These are phyloP conservation scores for Pterophyllum scalare DNA, from an alignment of 2,113 vertebrate genomes.

Conservation along the genomic window DNA sequence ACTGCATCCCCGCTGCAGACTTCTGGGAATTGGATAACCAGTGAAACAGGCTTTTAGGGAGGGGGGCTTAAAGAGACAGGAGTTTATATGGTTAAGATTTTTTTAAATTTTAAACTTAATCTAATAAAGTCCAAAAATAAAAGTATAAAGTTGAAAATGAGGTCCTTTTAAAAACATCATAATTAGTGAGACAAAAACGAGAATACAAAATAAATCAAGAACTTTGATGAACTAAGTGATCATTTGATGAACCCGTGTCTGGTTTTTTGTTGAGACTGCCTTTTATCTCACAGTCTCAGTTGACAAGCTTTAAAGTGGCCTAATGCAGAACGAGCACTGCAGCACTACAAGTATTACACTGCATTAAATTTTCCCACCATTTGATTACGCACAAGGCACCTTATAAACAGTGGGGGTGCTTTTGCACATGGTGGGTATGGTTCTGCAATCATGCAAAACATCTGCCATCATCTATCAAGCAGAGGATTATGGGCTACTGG, in stretches of 20 bases:
- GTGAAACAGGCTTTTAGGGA: no score
- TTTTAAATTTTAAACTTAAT: not conserved
- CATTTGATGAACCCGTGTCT: no score
- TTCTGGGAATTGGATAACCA: no score
- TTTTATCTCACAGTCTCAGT: not conserved
- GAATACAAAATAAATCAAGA: no score
- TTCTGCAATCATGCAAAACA: constrained; percentile 60
- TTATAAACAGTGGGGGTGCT: constrained; percentile 19
- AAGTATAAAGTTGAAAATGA: not conserved
- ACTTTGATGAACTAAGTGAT: no score
- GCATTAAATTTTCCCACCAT: constrained; percentile 4
- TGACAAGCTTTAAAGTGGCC: not conserved
- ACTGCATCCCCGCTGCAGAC: no score
- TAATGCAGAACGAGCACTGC: not conserved
- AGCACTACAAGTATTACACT: not conserved
- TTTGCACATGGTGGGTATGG: constrained; percentile 31
- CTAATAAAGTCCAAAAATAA: not conserved
- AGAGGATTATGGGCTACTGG: constrained; percentile 63
- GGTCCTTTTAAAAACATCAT: not conserved
- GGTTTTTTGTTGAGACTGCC: not conserved
- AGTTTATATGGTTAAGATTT: no score
- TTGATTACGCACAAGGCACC: constrained; percentile 24
- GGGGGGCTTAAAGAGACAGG: no score
- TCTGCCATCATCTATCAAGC: constrained; percentile 72
- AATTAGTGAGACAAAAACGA: no score